Base-by-base conservation (phyloP, 2,113 vertebrate genomes). In the Xyrauchen texanus region DNA sequence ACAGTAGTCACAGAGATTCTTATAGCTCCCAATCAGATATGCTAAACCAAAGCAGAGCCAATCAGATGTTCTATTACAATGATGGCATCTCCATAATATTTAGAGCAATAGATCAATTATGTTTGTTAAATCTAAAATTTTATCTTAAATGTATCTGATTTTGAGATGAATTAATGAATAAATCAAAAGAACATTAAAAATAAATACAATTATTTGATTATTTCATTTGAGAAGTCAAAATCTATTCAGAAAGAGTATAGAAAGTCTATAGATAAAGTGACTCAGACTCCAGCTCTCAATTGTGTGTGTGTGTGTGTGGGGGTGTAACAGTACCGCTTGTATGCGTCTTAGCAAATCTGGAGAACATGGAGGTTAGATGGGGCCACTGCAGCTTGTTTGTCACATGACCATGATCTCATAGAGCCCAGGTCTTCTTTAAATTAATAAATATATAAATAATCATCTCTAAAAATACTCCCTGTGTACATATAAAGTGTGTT, bases 391-490 rank as follows among this genome's bases (percentile, higher is more conserved):
- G 21, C 21, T 34, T 34, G 21, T 71, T 65, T 75, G 63, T 62
- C 44, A 76, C 21, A 77, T 10, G 46, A 82, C 60, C 65, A 4
- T 47, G 11, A 64, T 61, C 66, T 81, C 81, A 79, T 57, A 76
- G 80, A 78, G 68, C 78, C 66, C 7, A 8, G 78, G 72, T 87
- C 75, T 83, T 76, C 51, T 83, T 89, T 89, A 90, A 92, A 94
- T 93, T 92, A 93, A 94, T 94, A 94, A 92, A 93, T 93, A 92
- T 65, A 92, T 94, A 94, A 92, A 94, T 93, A 93, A 90, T 88
- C 44, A 55, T 34, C 49, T 0, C 61, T 65, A 89, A 82, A 79
- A 79, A 72, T 55, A 80, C 81, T 83, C 85, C 67, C 77, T 81
- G 74, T 80, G 78, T 68, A 79, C 46, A 71, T 42, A 63, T 69